These are phyloP conservation scores for Myathropa florea DNA, from an alignment of 2,888 invertebrate genomes.

Conservation along the genomic window DNA sequence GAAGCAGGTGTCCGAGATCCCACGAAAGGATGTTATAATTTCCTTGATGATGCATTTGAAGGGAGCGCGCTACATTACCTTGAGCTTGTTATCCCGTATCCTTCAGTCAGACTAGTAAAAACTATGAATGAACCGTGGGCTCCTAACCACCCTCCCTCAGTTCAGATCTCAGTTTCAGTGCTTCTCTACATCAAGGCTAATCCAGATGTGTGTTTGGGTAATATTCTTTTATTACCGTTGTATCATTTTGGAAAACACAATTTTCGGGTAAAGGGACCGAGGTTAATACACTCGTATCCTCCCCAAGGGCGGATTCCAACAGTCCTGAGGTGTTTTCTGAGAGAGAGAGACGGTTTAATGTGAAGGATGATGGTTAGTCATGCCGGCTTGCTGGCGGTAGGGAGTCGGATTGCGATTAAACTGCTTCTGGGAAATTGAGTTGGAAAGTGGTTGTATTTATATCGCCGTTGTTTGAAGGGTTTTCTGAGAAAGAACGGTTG, in stretches of 20 bases:
- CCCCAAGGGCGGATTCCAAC: conserved; percentile 1
- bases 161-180: background rate
- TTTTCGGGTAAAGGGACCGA: conserved; percentile 1
- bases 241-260: conserved; percentile 54
- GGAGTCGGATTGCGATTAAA: background rate
- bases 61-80: conserved; percentile 38
- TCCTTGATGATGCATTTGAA: conserved; percentile 52
- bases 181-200: conserved; percentile 23
- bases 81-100: conserved; percentile 47
- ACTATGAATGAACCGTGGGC: background rate
- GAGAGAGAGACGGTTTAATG: background rate
- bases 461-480: background rate
- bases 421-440: background rate
- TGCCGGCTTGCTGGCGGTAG: background rate
- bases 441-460: background rate
- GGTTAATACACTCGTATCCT: conserved; percentile 19
- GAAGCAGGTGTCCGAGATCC: conserved; percentile 59
- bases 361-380: background rate
- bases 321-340: background rate
- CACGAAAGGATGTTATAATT: conserved; percentile 52
- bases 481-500: background rate
- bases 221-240: conserved; percentile 65
- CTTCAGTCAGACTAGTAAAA: background rate
- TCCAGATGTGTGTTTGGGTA: conserved; percentile 36
- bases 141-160: background rate